phyloP scores from a whole-genome alignment of 2,888 invertebrate species.

The Dicyrtoma fusca region DNA sequence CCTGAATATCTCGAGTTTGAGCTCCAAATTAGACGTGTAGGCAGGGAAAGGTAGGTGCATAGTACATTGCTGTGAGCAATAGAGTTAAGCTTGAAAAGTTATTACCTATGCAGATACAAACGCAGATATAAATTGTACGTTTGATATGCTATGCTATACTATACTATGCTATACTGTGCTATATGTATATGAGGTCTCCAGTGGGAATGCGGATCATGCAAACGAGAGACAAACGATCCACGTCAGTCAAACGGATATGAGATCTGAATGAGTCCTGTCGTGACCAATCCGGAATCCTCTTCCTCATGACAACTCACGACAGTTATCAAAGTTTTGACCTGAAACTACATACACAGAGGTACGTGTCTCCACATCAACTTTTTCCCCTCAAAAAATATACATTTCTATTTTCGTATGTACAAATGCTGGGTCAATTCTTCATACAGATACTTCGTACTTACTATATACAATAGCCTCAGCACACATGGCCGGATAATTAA shows the following conservation, averaged over 20 bases:
- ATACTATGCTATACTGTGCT: not conserved
- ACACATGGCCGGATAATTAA: no score
- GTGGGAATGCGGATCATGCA: conserved; percentile 35
- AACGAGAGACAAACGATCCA: conserved; percentile 41
- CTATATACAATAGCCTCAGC: no score
- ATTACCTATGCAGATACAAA: not conserved
- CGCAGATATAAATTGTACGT: not conserved
- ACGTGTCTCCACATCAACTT: no score
- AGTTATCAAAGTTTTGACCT: conserved; percentile 12
- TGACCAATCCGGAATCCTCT: conserved; percentile 45
- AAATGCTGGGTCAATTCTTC: no score
- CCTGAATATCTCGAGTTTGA: no score
- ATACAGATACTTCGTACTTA: no score
- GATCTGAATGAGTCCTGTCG: conserved; percentile 52
- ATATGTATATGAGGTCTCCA: not conserved
- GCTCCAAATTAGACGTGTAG: no score
- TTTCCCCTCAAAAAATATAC: no score
- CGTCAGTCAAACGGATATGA: conserved; percentile 53
- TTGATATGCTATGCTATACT: not conserved
- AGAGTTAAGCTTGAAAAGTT: not conserved
- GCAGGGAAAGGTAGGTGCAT: no score
- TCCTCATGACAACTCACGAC: conserved; percentile 45
- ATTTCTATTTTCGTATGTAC: no score
- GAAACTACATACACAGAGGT: conserved; percentile 7
- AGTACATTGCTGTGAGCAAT: no score